These are phyloP conservation scores for Cephalopholis sonnerati DNA, from an alignment of 2,113 vertebrate genomes.

Conservation along the genomic window DNA sequence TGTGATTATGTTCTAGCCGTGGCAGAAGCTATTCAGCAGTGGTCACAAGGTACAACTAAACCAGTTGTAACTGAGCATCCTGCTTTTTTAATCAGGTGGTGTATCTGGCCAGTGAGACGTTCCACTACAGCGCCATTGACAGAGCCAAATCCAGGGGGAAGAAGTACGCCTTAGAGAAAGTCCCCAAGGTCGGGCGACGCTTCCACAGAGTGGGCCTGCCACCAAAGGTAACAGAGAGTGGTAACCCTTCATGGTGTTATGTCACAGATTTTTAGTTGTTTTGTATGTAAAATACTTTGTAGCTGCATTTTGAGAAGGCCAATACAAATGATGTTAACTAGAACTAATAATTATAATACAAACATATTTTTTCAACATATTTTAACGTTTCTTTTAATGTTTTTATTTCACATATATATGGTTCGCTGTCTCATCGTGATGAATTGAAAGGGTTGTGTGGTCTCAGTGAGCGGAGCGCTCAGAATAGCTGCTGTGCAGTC, in stretches of 20 bases:
- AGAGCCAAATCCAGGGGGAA: slow-evolving; percentile 97
- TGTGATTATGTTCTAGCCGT: neutral
- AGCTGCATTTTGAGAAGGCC: neutral
- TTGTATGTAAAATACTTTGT: neutral
- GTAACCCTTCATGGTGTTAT: neutral
- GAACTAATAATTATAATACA: neutral
- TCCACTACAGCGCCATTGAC: slow-evolving; percentile 97
- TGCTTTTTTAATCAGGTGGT: slow-evolving; percentile 86
- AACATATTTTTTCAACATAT: neutral
- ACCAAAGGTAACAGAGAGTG: slow-evolving; percentile 89
- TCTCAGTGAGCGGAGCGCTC: slow-evolving; percentile 6
- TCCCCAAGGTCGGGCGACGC: slow-evolving; percentile 95
- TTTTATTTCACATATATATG: neutral
- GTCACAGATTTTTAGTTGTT: neutral
- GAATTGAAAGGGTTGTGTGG: neutral
- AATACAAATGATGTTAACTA: neutral
- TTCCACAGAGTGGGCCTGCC: slow-evolving; percentile 98
- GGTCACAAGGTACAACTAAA: neutral
- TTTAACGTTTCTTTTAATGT: neutral
- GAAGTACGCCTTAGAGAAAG: slow-evolving; percentile 97
- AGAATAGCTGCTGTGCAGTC: slow-evolving; percentile 29
- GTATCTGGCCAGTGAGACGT: slow-evolving; percentile 95
- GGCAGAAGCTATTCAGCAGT: neutral
- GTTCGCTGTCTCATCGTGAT: neutral
- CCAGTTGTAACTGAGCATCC: neutral